phyloP scores from a whole-genome alignment of 2,797 vertebrate genomes.

The Macroramphosus scolopax region DNA sequence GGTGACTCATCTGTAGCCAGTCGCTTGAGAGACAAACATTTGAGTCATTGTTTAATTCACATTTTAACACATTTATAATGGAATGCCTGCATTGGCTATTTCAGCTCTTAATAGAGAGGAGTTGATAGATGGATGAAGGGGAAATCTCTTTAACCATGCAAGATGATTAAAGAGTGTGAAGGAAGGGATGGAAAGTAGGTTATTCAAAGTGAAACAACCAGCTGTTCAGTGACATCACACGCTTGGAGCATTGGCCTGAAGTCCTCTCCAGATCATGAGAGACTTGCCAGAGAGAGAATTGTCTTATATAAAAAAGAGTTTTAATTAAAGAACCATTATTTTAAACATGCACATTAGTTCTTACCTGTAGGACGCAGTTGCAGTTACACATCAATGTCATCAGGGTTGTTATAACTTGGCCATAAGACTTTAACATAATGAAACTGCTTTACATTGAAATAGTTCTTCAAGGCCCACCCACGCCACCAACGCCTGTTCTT shows the following conservation, averaged over 20 bases:
- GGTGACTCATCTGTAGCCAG: slow-evolving; percentile 19
- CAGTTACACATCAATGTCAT: too few species aligned
- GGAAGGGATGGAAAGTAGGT: slow-evolving; percentile 25
- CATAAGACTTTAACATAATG: too few species aligned
- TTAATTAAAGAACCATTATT: slow-evolving; percentile 2
- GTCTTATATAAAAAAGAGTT: slow-evolving; percentile 5
- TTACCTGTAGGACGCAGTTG: too few species aligned
- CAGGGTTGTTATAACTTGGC: too few species aligned
- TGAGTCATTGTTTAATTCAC: slow-evolving; percentile 31
- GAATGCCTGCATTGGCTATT: slow-evolving; percentile 24
- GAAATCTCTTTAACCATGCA: slow-evolving; percentile 30
- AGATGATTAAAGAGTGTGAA: slow-evolving; percentile 52
- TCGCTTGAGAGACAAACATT: slow-evolving; percentile 10
- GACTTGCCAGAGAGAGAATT: slow-evolving; percentile 3
- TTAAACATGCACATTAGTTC: too few species aligned
- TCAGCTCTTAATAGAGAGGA: slow-evolving; percentile 57
- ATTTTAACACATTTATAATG: slow-evolving; percentile 33
- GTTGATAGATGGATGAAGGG: slow-evolving; percentile 51
- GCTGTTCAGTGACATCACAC: slow-evolving; percentile 35
- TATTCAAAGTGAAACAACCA: slow-evolving; percentile 40
- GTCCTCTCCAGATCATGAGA: slow-evolving; percentile 8
- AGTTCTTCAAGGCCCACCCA: too few species aligned
- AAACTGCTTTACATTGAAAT: too few species aligned
- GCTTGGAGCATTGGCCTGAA: slow-evolving; percentile 19
- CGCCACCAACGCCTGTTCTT: too few species aligned